phyloP scores from a whole-genome alignment of 2,797 vertebrate genomes.

The Sebastes minor region DNA sequence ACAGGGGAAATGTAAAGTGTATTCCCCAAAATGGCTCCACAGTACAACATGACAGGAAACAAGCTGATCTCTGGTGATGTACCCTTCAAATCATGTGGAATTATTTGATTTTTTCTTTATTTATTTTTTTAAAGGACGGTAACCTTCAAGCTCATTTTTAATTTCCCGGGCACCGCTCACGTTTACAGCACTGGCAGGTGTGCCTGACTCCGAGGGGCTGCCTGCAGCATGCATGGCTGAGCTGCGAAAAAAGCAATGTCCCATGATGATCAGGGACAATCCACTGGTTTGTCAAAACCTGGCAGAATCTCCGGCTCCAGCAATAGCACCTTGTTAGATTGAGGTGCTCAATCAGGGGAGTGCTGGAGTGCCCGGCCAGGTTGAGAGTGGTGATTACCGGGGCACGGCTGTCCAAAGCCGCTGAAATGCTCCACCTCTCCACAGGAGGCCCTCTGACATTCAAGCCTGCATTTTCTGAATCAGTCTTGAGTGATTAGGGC shows the following conservation, averaged over 20 bases:
- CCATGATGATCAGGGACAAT: constrained; percentile 94
- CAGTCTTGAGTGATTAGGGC: constrained; percentile 98
- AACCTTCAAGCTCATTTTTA: constrained; percentile 72
- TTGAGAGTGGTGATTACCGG: constrained; percentile 99
- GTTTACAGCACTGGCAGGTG: constrained; percentile 71
- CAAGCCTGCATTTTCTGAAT: constrained; percentile 99
- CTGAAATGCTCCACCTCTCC: constrained; percentile 94
- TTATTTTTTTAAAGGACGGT: constrained; percentile 7
- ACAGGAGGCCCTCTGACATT: constrained; percentile 99
- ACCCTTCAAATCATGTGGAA: constrained; percentile 42
- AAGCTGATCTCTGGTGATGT: constrained; percentile 29
- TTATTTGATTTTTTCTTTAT: constrained; percentile 21
- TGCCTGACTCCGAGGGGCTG: constrained; percentile 37
- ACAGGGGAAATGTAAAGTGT: constrained; percentile 67
- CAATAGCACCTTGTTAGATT: constrained; percentile 97
- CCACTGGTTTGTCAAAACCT: constrained; percentile 89
- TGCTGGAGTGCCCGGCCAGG: constrained; percentile 92
- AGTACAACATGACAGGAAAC: constrained; percentile 58
- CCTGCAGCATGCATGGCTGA: constrained; percentile 72
- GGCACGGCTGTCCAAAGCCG: constrained; percentile 91
- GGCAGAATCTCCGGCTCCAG: constrained; percentile 91
- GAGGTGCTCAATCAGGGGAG: constrained; percentile 99
- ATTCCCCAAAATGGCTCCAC: constrained; percentile 45
- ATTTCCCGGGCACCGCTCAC: constrained; percentile 82
- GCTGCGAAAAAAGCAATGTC: constrained; percentile 83